Evolutionary conservation across 2,888 invertebrate species (phyloP).

Genomic region (Apomyelois bistriatella): DNA sequence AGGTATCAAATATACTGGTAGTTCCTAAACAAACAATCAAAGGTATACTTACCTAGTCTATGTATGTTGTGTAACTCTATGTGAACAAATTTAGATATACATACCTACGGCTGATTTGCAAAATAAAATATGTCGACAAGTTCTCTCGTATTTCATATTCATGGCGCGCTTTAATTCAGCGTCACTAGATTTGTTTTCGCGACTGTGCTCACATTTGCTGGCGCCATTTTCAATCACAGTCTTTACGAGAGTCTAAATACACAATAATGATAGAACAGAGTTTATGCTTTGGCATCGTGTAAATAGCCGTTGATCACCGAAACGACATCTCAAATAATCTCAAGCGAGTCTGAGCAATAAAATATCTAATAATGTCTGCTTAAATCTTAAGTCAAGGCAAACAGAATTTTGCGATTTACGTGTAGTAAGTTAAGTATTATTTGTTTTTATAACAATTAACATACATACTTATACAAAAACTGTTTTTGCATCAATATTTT

Average conservation of each 20-base stretch:
- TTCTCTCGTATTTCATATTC: background rate
- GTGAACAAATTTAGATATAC: no score
- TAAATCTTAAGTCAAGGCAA: no score
- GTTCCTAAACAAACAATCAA: no score
- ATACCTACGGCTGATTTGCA: background rate
- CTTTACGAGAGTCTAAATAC: slow-evolving; percentile 22
- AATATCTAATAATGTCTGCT: background rate
- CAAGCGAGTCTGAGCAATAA: background rate
- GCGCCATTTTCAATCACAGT: slow-evolving; percentile 44
- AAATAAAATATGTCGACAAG: background rate
- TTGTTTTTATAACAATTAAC: no score
- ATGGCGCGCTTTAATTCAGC: background rate
- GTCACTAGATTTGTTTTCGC: slow-evolving; percentile 13
- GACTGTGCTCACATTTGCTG: slow-evolving; percentile 23
- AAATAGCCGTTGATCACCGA: background rate
- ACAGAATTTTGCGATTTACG: no score
- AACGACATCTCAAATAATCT: background rate
- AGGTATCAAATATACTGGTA: no score
- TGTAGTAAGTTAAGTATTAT: no score
- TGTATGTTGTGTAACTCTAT: no score
- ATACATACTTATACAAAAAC: no score
- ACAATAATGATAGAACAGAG: background rate
- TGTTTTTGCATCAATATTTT: no score
- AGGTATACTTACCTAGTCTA: no score
- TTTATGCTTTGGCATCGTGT: background rate